phyloP scores from a whole-genome alignment of 2,113 vertebrate genomes.

The Electrona antarctica region DNA sequence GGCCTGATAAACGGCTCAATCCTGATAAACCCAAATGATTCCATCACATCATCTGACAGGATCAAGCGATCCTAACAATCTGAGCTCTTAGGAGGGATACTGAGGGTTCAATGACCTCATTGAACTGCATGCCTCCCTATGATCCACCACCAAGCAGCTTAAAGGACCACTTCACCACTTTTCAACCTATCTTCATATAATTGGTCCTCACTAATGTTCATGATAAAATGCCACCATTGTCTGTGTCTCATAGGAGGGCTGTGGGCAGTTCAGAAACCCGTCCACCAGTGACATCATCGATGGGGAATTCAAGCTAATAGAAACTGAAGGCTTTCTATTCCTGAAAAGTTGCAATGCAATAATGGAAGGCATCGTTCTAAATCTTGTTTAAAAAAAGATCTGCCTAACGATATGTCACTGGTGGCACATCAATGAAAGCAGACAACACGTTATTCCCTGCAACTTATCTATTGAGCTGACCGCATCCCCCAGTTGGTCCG shows the following conservation, averaged over 20 bases:
- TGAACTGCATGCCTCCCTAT: slow-evolving; percentile 65
- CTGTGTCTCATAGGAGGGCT: too few species aligned
- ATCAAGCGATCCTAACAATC: slow-evolving; percentile 66
- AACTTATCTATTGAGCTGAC: slow-evolving; percentile 10
- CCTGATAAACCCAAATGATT: slow-evolving; percentile 77
- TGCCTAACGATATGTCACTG: too few species aligned
- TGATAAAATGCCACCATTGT: too few species aligned
- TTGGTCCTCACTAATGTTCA: too few species aligned
- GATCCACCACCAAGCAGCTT: slow-evolving; percentile 67
- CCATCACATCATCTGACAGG: slow-evolving; percentile 71
- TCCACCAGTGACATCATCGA: too few species aligned
- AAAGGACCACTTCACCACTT: slow-evolving; percentile 28
- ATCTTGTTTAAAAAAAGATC: too few species aligned
- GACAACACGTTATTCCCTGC: slow-evolving; percentile 65
- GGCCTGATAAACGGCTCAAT: slow-evolving; percentile 74
- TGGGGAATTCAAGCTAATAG: too few species aligned
- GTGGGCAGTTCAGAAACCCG: too few species aligned
- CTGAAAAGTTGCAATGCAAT: too few species aligned
- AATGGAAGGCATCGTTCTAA: too few species aligned
- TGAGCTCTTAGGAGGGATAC: slow-evolving; percentile 61
- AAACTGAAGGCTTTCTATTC: too few species aligned
- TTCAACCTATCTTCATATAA: too few species aligned
- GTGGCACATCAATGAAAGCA: slow-evolving; percentile 65
- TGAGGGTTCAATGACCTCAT: slow-evolving; percentile 62
- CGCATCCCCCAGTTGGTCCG: not conserved